phyloP scores from a whole-genome alignment of 2,797 vertebrate species.

The Eulemur rubriventer region DNA sequence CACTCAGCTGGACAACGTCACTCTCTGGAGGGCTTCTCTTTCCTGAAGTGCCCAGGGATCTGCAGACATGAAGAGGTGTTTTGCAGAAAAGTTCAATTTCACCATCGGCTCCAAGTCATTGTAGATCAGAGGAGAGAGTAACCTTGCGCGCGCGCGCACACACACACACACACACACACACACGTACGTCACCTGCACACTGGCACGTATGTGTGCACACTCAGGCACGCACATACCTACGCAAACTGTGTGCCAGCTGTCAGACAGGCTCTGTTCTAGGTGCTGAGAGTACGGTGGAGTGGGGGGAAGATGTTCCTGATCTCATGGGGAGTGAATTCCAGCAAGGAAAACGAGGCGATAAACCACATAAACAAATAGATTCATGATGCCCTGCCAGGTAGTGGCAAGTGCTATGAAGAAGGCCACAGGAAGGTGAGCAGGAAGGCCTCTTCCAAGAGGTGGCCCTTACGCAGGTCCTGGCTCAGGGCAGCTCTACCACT shows the following conservation, averaged over 20 bases:
- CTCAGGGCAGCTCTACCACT: neutral
- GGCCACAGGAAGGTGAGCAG: too few species aligned
- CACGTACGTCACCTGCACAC: neutral
- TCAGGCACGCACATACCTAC: neutral
- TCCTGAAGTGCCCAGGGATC: neutral
- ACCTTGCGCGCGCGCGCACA: too few species aligned
- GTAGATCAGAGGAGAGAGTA: neutral
- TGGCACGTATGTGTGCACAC: accelerated
- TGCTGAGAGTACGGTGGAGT: neutral
- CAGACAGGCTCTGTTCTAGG: neutral
- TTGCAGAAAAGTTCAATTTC: slow-evolving; percentile 3
- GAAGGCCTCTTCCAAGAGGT: neutral
- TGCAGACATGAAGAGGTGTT: neutral
- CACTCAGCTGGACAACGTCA: neutral
- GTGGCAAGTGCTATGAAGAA: neutral
- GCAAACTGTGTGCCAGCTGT: neutral
- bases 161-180: neutral
- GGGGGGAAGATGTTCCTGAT: neutral
- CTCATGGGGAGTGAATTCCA: neutral
- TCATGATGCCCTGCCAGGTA: accelerated
- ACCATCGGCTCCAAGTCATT: neutral
- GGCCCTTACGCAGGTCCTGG: neutral
- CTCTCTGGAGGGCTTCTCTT: neutral
- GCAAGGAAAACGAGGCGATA: neutral
- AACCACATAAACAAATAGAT: neutral